Percentiles rank a stretch among this genome's conserved stretches.
Evolutionary conservation across 2,113 vertebrate species (phyloP).

Genomic region (Shinisaurus crocodilurus): DNA sequence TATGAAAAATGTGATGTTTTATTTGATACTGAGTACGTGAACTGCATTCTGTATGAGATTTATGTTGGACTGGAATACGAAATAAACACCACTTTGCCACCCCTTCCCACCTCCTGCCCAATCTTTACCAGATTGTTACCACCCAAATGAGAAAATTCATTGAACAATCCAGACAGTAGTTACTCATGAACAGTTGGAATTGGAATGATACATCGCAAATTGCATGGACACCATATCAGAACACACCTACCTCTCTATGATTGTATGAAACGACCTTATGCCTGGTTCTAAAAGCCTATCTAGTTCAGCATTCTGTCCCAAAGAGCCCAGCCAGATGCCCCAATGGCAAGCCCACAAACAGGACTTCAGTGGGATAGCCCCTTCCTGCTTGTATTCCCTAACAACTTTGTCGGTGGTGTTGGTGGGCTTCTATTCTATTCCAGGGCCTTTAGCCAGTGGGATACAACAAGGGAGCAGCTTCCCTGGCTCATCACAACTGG

Average conservation of each 20-base stretch:
- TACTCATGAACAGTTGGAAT: neutral
- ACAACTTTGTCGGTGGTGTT: no score
- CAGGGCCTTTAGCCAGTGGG: no score
- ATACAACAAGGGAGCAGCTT: no score
- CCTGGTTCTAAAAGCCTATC: no score
- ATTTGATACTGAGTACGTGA: conserved; percentile 49
- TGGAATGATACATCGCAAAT: neutral
- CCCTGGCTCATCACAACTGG: no score
- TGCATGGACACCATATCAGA: conserved; percentile 24
- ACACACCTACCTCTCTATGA: neutral
- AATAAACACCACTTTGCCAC: neutral
- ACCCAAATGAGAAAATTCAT: conserved; percentile 21
- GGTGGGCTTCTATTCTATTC: no score
- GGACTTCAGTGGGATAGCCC: no score
- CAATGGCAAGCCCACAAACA: no score
- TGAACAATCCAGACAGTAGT: neutral
- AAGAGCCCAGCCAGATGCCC: no score
- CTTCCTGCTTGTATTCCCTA: no score
- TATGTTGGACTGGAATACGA: neutral
- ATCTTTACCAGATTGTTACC: neutral
- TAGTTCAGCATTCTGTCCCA: no score
- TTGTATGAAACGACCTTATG: no score
- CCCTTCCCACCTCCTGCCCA: neutral
- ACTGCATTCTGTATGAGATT: conserved; percentile 22
- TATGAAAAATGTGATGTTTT: conserved; percentile 64